Base-by-base conservation (phyloP, 1,140 invertebrate genomes). In the Mizuhopecten yessoensis region DNA sequence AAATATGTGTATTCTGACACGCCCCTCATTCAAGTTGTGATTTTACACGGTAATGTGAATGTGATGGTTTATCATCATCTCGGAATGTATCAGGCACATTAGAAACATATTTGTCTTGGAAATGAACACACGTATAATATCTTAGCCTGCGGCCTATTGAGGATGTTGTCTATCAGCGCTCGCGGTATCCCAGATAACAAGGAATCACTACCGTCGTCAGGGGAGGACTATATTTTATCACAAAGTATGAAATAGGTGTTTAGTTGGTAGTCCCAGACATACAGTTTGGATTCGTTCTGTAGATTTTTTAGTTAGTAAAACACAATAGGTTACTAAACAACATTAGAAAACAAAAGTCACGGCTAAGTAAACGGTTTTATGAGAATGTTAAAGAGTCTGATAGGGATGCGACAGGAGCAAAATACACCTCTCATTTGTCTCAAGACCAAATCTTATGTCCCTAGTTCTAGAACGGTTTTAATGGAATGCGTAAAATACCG, bases 341-440 rank as follows among this genome's bases (percentile, higher is more conserved):
- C 57, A n/a, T 29, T 75, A 75, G 1, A 75, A 75, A 75, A 45
- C 42, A 7, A n/a, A 29, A n/a, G 23, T 5, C 0, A 5, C 57
- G 36, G 29, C 57, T 29, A 1, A 29, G 57, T 29, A 17, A 75
- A 9, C 23, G 9, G n/a, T n/a, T n/a, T 29, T 13, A 0, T 75
- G n/a, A 75, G 57, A 75, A 75, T 17, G 57, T n/a, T 75, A 75
- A 29, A 29, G 17, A 29, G 57, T 2, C 1, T 7, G 57, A 75
- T 75, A 75, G 57, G 23, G n/a, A 29, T 0, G 57, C n/a, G 57
- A 75, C 29, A 75, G 23, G 29, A n/a, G 29, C 5, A 29, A 75
- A 75, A 75, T 75, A 75, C 20, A 75, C 57, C 23, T n/a, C 57
- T 29, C 57, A 75, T 75, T 75, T 75, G 57, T 75, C 57, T 75